Evolutionary conservation across 2,888 invertebrate genomes (phyloP).

Genomic region (Elgonia sp.): DNA sequence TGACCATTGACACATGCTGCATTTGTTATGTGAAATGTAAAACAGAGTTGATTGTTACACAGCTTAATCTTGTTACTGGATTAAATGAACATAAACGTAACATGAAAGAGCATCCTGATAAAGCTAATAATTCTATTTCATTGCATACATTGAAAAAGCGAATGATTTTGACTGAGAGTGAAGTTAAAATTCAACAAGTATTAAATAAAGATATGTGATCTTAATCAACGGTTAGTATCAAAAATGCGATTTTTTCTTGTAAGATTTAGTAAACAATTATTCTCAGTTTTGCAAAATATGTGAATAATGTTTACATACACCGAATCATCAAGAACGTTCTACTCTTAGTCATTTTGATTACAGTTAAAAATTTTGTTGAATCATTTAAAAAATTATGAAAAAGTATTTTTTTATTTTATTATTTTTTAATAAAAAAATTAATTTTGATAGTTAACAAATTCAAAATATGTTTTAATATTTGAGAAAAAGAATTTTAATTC

Average conservation of each 20-base stretch:
- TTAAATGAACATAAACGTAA: conserved; percentile 60
- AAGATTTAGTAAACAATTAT: no score
- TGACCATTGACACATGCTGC: neutral
- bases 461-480: no score
- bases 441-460: no score
- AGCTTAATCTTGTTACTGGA: conserved; percentile 57
- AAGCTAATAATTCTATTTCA: conserved; percentile 56
- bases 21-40: conserved; percentile 37
- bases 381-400: no score
- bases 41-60: conserved; percentile 38
- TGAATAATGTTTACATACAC: no score
- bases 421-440: no score
- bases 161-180: conserved; percentile 43
- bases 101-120: conserved; percentile 67
- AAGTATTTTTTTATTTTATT: no score
- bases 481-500: no score
- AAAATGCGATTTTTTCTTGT: neutral
- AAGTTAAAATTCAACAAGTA: neutral
- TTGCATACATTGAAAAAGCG: conserved; percentile 54
- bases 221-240: conserved; percentile 4
- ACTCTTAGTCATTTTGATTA: no score
- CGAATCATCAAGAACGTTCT: no score
- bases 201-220: conserved; percentile 9
- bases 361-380: no score
- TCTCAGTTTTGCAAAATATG: no score